A percentile compares a stretch with the other conserved stretches of the same genome.
Conservation (phyloP, 1,140 invertebrate genomes). For the Bombyx mandarina region DNA sequence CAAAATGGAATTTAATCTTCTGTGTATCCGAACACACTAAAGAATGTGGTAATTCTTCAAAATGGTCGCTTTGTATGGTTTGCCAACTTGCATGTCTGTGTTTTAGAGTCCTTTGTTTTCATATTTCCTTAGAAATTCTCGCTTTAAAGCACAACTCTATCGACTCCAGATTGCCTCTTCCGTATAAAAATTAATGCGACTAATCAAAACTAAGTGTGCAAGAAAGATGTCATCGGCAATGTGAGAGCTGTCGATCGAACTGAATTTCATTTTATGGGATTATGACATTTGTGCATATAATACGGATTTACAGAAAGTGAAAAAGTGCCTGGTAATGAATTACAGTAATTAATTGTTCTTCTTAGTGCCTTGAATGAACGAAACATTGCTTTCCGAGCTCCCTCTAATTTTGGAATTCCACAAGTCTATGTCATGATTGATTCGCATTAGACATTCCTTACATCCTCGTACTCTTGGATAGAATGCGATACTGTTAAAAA, state of each 20-base stretch:
- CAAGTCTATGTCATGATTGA: constrained; percentile 50
- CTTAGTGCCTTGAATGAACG: constrained; percentile 8
- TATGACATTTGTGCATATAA: constrained; percentile 55
- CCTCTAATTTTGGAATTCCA: constrained; percentile 67
- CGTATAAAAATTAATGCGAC: too few species aligned
- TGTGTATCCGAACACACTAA: constrained; percentile 51
- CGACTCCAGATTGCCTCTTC: too few species aligned
- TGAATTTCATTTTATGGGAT: constrained; percentile 61
- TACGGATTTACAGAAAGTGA: constrained; percentile 47
- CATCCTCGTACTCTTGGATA: constrained; percentile 15
- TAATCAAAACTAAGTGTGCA: constrained; percentile 19
- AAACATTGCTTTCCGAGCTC: constrained; percentile 30
- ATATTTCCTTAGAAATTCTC: constrained; percentile 34
- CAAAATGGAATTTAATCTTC: too few species aligned
- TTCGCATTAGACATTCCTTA: constrained; percentile 46
- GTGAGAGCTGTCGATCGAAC: constrained; percentile 60
- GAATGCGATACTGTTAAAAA: neutral
- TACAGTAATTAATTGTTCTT: constrained; percentile 5
- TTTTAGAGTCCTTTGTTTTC: constrained; percentile 72
- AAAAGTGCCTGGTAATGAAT: constrained; percentile 41
- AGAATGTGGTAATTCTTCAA: constrained; percentile 76
- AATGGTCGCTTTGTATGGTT: constrained; percentile 74
- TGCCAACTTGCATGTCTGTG: constrained; percentile 72
- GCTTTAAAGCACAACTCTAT: too few species aligned
- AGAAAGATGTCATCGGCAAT: constrained; percentile 66